Conservation (phyloP, 2,797 vertebrate genomes). For the Tiaroga cobitis region DNA sequence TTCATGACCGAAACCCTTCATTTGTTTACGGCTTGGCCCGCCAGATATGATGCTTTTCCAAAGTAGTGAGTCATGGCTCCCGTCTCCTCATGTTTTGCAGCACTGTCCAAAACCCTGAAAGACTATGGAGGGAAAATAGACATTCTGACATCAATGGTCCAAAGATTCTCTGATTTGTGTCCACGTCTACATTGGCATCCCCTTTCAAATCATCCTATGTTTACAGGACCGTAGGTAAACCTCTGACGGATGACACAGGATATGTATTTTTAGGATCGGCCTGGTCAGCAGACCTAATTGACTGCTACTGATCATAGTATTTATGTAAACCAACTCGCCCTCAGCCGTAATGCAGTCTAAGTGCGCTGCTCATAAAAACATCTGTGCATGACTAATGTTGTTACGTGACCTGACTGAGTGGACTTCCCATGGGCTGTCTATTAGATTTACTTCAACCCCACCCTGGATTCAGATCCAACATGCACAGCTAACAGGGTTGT, state of each 20-base stretch:
- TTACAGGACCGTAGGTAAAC: conserved; percentile 56
- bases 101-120: conserved; percentile 63
- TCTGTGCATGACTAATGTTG: conserved; percentile 72
- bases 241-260: conserved; percentile 63
- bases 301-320: conserved; percentile 77
- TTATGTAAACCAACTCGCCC: conserved; percentile 68
- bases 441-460: conserved; percentile 64
- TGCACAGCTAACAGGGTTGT: background rate
- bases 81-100: conserved; percentile 55
- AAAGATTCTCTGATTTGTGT: conserved; percentile 68
- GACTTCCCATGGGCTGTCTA: conserved; percentile 58
- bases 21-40: conserved; percentile 69
- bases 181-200: conserved; percentile 28
- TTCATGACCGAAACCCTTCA: conserved; percentile 54
- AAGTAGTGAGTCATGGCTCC: conserved; percentile 68
- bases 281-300: conserved; percentile 66
- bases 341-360: conserved; percentile 66
- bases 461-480: conserved; percentile 40
- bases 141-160: conserved; percentile 64
- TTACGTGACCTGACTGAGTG: conserved; percentile 67
- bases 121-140: conserved; percentile 52
- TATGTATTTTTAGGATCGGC: conserved; percentile 72
- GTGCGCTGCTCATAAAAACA: conserved; percentile 65
- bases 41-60: conserved; percentile 61
- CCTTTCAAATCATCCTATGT: conserved; percentile 50